Evolutionary conservation across 2,113 vertebrate genomes (phyloP), one percentile per base, ranked within the genome.

Genomic region (Mustela lutreola): DNA sequence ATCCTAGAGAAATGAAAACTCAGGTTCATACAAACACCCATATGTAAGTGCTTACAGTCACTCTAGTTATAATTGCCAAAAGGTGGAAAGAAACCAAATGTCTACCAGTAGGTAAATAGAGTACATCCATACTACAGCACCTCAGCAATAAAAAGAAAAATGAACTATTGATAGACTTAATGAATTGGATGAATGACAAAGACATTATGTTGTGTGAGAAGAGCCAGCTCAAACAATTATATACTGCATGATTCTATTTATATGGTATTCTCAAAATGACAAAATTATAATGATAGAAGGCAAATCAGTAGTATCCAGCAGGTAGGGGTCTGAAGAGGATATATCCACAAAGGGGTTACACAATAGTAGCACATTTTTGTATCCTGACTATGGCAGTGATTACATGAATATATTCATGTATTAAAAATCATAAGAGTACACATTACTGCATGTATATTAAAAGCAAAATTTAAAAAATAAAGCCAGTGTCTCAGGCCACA

Each of bases 401-500:
- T 86, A 75, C 4, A 81, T 63, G 33, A 91, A 60, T 58, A 95
- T 28, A 95, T 28, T 21, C 21, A 36, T 11, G 18, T 82, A 39
- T 71, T 71, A 70, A 94, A 97, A 78, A 60, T 42, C 45, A 91
- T 1, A 58, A 76, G 7, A 89, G 45, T 75, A 3, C 3, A 82
- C 62, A 60, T 45, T 86, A 50, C 10, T 62, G 18, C 7, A 5
- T 56, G 7, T 84, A 79, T 36, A 82, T 56, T 87, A 86, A 79
- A 90, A 91, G 63, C 36, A 76, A 78, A 76, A 56, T 58, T 95
- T 95, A 70, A 97, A 98, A 97, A 98, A 96, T 96, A 98, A 98
- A 98, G 97, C 67, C 60, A 95, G 70, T 85, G 87, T 97, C 96
- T 98, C 94, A 94, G 95, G 92, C 98, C 95, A 97, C 53, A 97